Base-by-base conservation (phyloP, 2,888 invertebrate genomes). In the Tuberolachnus salignus region DNA sequence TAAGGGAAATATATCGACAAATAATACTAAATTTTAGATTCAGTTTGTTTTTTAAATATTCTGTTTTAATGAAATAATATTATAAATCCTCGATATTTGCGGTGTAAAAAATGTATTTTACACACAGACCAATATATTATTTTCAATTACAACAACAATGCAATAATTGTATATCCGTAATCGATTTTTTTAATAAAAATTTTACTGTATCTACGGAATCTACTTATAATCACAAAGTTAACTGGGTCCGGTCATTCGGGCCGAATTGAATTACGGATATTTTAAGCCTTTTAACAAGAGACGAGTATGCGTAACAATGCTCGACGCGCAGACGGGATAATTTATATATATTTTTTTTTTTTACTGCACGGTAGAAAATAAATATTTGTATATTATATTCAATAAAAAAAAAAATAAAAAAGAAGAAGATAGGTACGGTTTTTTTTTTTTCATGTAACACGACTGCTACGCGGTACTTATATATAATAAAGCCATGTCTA, bases 401-500 rank as follows among this genome's bases (percentile, higher is more conserved):
- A 46, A 26, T 59, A 72, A 16, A 1, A 61, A 46, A 71, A 55
- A 70, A 57, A 21, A 70, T 14, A 55, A 16, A 23, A 16, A 1
- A 49, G 26, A 51, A 61, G 63, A 51, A n/a, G n/a, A n/a, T n/a
- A 46, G 14, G 11, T 26, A 59, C 59, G 9, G 3, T 34, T 34
- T 34, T 34, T 34, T 34, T 34, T 34, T 34, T 42, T 34, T 63
- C 42, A 61, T 46, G 51, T 21, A 53, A 42, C 61, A 73, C 34
- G 42, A 61, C 61, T 73, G 14, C 14, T 23, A 19, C 23, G 19
- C 14, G 6, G 34, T 34, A 26, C 26, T 49, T 16, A 49, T 19
- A 61, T 9, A 26, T 1, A 63, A 26, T 4, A 63, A 63, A 73
- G 13, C 59, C 63, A 42, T 73, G 73, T 73, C 51, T 53, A 63